These are phyloP conservation scores for Sylvia borin DNA, from an alignment of 2,797 vertebrate species.

Conservation along the genomic window DNA sequence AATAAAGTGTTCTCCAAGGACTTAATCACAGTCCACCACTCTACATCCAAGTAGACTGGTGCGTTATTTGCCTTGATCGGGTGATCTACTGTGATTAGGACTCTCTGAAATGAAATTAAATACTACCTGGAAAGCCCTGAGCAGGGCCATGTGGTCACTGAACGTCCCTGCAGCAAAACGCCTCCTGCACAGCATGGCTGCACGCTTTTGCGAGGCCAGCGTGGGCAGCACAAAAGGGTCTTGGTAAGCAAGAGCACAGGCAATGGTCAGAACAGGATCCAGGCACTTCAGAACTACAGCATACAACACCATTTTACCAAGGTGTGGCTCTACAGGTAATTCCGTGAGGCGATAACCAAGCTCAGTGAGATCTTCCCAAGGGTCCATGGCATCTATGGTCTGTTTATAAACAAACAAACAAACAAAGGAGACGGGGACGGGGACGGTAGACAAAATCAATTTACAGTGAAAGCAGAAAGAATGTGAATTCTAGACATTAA, in stretches of 20 bases:
- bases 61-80: neutral
- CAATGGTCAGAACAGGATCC: conserved; percentile 95
- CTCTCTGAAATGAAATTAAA: conserved; percentile 2
- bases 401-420: conserved; percentile 40
- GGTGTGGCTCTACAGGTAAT: conserved; percentile 91
- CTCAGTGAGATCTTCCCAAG: conserved; percentile 90
- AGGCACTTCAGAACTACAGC: conserved; percentile 92
- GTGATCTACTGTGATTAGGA: neutral
- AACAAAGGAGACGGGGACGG: rapidly evolving
- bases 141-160: conserved; percentile 96
- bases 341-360: conserved; percentile 93
- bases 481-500: neutral
- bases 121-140: conserved; percentile 94
- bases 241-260: conserved; percentile 89
- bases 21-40: neutral
- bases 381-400: conserved; percentile 93
- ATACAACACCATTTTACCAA: conserved; percentile 97
- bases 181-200: conserved; percentile 87
- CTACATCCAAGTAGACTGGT: neutral
- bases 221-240: conserved; percentile 92
- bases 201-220: conserved; percentile 86
- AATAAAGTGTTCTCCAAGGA: neutral
- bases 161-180: conserved; percentile 87
- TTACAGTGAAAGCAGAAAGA: neutral
- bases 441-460: neutral